Percentiles rank a stretch among this genome's conserved stretches.
Evolutionary conservation across 2,113 vertebrate genomes (phyloP).

Genomic region (Calcarius ornatus): DNA sequence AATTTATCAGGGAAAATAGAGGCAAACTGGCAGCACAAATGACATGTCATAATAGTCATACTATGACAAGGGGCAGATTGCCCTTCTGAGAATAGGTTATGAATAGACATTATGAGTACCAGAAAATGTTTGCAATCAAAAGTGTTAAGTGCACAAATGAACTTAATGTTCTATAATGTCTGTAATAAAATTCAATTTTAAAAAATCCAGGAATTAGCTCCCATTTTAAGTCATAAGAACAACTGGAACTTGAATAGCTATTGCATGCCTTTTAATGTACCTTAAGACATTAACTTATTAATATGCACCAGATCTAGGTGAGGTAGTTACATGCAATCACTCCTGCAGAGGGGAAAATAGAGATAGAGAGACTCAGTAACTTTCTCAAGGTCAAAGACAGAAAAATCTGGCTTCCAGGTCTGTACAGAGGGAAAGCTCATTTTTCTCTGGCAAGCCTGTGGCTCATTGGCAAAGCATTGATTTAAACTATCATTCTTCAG

Average conservation of each 20-base stretch:
- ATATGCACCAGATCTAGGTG: background rate
- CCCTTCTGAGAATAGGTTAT: conserved; percentile 8
- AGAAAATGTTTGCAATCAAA: conserved; percentile 25
- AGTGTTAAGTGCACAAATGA: background rate
- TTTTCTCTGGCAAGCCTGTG: background rate
- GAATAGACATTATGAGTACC: background rate
- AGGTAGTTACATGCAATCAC: background rate
- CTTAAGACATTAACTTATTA: conserved; percentile 1
- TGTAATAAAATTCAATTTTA: conserved; percentile 1
- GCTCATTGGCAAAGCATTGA: background rate
- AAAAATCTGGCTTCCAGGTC: background rate
- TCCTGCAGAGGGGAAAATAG: background rate
- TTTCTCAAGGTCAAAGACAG: conserved; percentile 28
- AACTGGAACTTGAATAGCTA: background rate
- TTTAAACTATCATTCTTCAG: background rate
- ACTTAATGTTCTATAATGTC: conserved; percentile 16
- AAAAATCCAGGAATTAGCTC: background rate
- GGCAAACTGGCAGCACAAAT: background rate
- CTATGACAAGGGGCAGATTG: background rate
- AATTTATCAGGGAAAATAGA: conserved; percentile 30
- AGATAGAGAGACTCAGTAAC: background rate
- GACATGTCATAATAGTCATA: background rate
- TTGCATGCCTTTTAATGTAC: background rate
- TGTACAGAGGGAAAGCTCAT: background rate
- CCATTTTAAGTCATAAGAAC: background rate